phyloP scores from a whole-genome alignment of 2,113 vertebrate species.

The Pteruthius melanotis region DNA sequence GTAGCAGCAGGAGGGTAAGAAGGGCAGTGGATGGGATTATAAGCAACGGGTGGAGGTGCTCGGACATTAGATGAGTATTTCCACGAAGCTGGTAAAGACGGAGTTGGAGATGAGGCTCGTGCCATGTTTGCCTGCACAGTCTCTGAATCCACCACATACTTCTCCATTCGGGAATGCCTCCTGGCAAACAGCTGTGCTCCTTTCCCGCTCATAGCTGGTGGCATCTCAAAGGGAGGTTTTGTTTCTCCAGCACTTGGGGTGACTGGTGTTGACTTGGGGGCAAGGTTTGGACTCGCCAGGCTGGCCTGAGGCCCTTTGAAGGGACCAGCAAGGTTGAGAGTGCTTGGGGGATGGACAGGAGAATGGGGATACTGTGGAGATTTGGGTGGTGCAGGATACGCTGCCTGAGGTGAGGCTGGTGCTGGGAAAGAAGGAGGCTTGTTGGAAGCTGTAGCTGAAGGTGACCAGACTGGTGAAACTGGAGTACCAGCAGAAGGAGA shows the following conservation, averaged over 20 bases:
- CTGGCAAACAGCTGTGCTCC: constrained; percentile 96
- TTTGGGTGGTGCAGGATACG: constrained; percentile 63
- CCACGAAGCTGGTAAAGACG: constrained; percentile 90
- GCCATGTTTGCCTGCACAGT: constrained; percentile 88
- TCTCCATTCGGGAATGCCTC: constrained; percentile 96
- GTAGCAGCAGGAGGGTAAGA: constrained; percentile 87
- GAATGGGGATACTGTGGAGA: constrained; percentile 74
- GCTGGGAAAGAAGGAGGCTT: constrained; percentile 78
- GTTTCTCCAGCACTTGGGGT: constrained; percentile 68
- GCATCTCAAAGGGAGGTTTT: constrained; percentile 85
- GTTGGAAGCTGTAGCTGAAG: constrained; percentile 65
- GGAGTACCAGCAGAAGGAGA: constrained; percentile 73
- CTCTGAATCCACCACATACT: constrained; percentile 93
- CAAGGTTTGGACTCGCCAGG: constrained; percentile 66
- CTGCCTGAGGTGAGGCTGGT: constrained; percentile 75
- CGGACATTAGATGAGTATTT: constrained; percentile 93
- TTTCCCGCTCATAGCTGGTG: constrained; percentile 83
- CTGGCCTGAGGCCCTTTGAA: constrained; percentile 76
- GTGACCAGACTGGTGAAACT: constrained; percentile 83
- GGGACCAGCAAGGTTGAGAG: constrained; percentile 72
- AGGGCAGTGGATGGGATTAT: constrained; percentile 92
- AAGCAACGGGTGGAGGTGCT: constrained; percentile 89
- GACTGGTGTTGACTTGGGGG: constrained; percentile 71
- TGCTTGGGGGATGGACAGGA: constrained; percentile 69
- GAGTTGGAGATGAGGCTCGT: constrained; percentile 84